These are phyloP conservation scores for Notothenia rossii DNA, from an alignment of 2,113 vertebrate species.

Conservation along the genomic window DNA sequence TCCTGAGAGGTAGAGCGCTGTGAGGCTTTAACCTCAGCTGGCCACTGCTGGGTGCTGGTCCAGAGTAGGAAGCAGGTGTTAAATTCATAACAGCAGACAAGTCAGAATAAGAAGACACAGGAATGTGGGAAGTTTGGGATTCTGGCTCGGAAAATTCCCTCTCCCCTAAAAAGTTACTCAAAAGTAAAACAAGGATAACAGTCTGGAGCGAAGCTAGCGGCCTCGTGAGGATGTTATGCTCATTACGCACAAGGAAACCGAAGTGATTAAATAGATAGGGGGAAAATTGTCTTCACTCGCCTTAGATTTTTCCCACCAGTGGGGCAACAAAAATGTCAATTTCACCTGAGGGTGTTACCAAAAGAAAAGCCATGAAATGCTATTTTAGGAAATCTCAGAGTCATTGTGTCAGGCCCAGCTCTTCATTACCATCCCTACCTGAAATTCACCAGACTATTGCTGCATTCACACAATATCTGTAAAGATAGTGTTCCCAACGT, in stretches of 20 bases:
- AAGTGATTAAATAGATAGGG: neutral
- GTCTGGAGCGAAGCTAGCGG: neutral
- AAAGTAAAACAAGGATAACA: neutral
- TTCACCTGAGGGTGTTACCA: neutral
- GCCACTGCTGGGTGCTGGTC: conserved; percentile 51
- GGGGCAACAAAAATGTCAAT: too few relatives aligned
- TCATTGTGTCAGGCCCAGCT: neutral
- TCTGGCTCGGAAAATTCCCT: neutral
- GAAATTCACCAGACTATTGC: neutral
- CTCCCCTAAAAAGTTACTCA: neutral
- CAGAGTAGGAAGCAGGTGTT: conserved; percentile 66
- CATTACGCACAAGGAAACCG: neutral
- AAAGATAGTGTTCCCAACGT: neutral
- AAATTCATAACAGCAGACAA: conserved; percentile 46
- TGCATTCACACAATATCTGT: neutral
- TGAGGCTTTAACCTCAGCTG: conserved; percentile 51
- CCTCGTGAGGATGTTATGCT: neutral
- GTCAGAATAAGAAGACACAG: neutral
- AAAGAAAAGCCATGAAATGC: neutral
- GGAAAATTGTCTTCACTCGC: neutral
- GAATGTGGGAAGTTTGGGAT: conserved; percentile 41
- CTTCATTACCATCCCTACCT: neutral
- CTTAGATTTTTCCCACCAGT: neutral
- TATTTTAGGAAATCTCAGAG: neutral
- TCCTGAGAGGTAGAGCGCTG: conserved; percentile 18